These are phyloP conservation scores for Karalla daura DNA, from an alignment of 2,797 vertebrate species.

Conservation along the genomic window DNA sequence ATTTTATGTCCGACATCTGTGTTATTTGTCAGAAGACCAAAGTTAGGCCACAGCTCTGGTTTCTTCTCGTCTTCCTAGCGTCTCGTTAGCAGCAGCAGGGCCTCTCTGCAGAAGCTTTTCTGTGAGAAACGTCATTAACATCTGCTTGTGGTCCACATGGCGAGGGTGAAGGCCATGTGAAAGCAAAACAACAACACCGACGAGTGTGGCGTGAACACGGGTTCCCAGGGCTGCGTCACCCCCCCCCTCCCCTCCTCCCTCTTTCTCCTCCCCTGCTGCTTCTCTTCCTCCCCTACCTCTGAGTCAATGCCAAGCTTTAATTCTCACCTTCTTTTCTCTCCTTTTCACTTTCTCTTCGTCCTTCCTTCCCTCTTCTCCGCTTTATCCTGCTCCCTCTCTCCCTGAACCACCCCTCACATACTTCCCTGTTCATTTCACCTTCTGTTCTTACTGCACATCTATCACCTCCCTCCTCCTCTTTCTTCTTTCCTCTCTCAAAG, in stretches of 20 bases:
- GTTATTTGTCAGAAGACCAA: too few relatives aligned
- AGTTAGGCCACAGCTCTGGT: neutral
- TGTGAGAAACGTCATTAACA: constrained; percentile 49
- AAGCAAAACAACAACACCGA: constrained; percentile 64
- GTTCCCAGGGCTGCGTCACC: constrained; percentile 62
- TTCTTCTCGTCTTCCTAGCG: constrained; percentile 17
- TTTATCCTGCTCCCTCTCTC: neutral
- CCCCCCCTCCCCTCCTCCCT: constrained; percentile 10
- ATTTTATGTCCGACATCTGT: too few relatives aligned
- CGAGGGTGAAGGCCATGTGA: constrained; percentile 64
- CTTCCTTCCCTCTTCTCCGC: neutral
- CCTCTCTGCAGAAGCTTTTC: constrained; percentile 20
- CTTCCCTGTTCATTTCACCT: neutral
- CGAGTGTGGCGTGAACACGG: constrained; percentile 20
- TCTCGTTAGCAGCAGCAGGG: constrained; percentile 28
- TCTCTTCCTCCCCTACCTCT: constrained; percentile 21
- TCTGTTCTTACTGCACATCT: neutral
- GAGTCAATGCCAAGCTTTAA: constrained; percentile 18
- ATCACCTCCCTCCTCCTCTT: neutral
- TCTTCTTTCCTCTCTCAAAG: neutral
- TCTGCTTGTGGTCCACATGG: constrained; percentile 54
- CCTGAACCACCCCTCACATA: too few relatives aligned
- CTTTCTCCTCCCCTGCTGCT: constrained; percentile 16
- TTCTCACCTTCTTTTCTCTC: neutral
- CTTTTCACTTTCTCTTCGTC: neutral